Percentiles rank a stretch among this genome's conserved stretches.
phyloP scores from a whole-genome alignment of 2,888 invertebrate genomes.

The Onchidella celtica region DNA sequence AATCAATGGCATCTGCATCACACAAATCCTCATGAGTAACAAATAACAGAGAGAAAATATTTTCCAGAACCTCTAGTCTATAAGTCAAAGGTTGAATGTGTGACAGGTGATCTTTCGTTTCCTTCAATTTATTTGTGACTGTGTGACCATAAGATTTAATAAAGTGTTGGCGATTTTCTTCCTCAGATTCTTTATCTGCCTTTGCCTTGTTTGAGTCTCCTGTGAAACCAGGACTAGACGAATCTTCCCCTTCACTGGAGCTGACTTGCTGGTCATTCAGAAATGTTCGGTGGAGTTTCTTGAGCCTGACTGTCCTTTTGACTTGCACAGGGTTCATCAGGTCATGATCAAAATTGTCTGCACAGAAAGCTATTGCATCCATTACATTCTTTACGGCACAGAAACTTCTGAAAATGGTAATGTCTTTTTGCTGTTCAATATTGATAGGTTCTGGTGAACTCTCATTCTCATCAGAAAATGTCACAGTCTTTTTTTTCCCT shows the following conservation, averaged over 20 bases:
- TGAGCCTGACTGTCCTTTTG: slow-evolving; percentile 35
- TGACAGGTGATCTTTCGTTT: slow-evolving; percentile 62
- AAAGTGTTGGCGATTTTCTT: slow-evolving; percentile 49
- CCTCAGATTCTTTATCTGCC: slow-evolving; percentile 12
- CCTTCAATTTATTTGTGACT: slow-evolving; percentile 65
- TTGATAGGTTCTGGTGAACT: slow-evolving; percentile 57
- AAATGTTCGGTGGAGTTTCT: slow-evolving; percentile 46
- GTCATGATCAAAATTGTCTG: slow-evolving; percentile 61
- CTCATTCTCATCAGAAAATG: slow-evolving; percentile 59
- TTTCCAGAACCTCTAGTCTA: slow-evolving; percentile 85
- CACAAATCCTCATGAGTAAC: slow-evolving; percentile 85
- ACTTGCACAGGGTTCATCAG: slow-evolving; percentile 66
- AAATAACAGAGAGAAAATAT: slow-evolving; percentile 87
- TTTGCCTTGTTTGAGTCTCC: slow-evolving; percentile 27
- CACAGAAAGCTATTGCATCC: slow-evolving; percentile 74
- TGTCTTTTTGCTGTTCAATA: slow-evolving; percentile 73
- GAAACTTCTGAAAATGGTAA: slow-evolving; percentile 72
- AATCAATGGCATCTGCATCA: slow-evolving; percentile 80
- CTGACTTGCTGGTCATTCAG: slow-evolving; percentile 46
- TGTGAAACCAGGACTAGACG: slow-evolving; percentile 35
- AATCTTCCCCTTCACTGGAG: slow-evolving; percentile 59
- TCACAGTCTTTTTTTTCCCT: slow-evolving; percentile 63
- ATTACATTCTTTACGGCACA: slow-evolving; percentile 74
- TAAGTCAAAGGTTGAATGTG: slow-evolving; percentile 74
- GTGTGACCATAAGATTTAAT: slow-evolving; percentile 63